These are phyloP conservation scores for Leptopilina clavipes DNA, from an alignment of 1,140 invertebrate genomes.

Conservation along the genomic window DNA sequence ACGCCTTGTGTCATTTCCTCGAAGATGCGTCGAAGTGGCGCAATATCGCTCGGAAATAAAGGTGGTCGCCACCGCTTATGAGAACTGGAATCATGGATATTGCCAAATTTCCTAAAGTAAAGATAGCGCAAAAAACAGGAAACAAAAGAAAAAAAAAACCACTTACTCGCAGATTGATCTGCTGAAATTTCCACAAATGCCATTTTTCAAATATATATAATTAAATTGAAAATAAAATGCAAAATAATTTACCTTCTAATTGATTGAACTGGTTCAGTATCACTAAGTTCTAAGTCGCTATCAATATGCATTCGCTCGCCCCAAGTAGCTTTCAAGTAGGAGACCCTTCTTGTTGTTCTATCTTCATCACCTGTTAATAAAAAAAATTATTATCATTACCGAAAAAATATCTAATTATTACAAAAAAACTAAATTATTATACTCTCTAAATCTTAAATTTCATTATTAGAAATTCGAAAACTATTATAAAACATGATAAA, in stretches of 20 bases:
- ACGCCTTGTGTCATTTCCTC: constrained; percentile 77
- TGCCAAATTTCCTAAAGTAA: constrained; percentile 49
- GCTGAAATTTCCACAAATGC: not conserved
- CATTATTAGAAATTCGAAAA: too few species aligned
- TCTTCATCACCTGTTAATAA: constrained; percentile 80
- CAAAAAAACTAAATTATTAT: constrained; percentile 28
- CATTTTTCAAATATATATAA: not conserved
- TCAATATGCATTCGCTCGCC: constrained; percentile 81
- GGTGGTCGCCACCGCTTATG: constrained; percentile 83
- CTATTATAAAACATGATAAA: too few species aligned
- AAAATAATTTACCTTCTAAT: constrained; percentile 76
- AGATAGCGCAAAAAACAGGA: constrained; percentile 1
- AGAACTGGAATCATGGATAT: constrained; percentile 73
- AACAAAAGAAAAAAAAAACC: not conserved
- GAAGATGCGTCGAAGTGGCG: constrained; percentile 83
- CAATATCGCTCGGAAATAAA: constrained; percentile 83
- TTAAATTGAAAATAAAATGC: not conserved
- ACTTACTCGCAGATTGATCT: constrained; percentile 13
- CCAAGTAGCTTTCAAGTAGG: constrained; percentile 92
- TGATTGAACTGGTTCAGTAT: constrained; percentile 77
- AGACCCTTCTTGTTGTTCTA: constrained; percentile 88
- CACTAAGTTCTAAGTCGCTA: constrained; percentile 80
- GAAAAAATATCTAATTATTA: constrained; percentile 33
- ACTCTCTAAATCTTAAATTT: too few species aligned
- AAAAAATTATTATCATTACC: constrained; percentile 2